Conservation (phyloP, 2,888 invertebrate species). For the Drosophila fulvimacula region DNA sequence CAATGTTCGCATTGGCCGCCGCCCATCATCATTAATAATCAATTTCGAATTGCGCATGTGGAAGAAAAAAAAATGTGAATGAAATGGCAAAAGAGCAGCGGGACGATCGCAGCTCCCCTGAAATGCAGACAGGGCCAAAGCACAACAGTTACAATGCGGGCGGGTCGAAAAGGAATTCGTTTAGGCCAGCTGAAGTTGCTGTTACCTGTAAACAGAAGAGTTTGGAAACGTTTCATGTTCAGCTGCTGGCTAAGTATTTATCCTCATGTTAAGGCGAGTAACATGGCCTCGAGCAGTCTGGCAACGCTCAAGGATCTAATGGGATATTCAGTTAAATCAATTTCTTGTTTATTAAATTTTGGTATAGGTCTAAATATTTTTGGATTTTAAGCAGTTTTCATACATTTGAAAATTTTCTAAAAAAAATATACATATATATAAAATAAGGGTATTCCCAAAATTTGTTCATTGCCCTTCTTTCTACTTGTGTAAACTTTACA, state of each 20-base stretch:
- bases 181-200: background rate
- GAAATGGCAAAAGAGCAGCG: conserved; percentile 19
- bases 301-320: too few relatives aligned
- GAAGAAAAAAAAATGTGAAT: background rate
- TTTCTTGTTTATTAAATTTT: too few relatives aligned
- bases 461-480: too few relatives aligned
- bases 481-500: too few relatives aligned
- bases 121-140: conserved; percentile 2
- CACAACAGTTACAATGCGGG: conserved; percentile 23
- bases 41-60: conserved; percentile 50
- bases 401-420: too few relatives aligned
- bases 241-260: background rate
- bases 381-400: too few relatives aligned
- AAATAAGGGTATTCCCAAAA: too few relatives aligned
- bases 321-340: background rate
- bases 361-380: too few relatives aligned
- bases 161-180: background rate
- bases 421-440: too few relatives aligned
- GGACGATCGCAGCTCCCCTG: background rate
- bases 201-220: background rate
- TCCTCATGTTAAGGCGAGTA: background rate
- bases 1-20: conserved; percentile 14
- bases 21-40: conserved; percentile 73
- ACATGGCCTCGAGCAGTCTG: background rate
- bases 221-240: background rate